Base-by-base conservation (phyloP, 2,797 vertebrate genomes). In the Trematomus bernacchii region DNA sequence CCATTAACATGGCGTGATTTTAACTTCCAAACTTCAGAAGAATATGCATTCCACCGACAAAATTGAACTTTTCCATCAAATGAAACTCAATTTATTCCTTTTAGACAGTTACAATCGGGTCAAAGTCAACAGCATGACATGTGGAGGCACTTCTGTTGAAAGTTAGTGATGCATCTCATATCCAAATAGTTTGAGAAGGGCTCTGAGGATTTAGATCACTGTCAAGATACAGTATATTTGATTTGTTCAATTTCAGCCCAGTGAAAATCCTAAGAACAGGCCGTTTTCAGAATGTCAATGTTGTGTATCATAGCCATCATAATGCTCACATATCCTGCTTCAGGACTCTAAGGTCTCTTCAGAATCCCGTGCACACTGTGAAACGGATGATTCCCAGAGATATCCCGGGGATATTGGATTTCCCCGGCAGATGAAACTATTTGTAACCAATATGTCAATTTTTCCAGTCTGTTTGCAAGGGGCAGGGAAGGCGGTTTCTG, bases 331-430 rank as follows among this genome's bases (percentile, higher is more conserved):
- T 88, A 91, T 88, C 87, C 91, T 77, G 87, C 89, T 91, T 77
- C 83, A 79, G 80, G 87, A 92, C 88, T 91, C 90, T 53, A 37
- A 88, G 85, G 91, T 91, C 91, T 91, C 85, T 73, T 91, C 88
- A 87, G 71, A 91, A 89, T 88, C 86, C 85, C 48, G 15, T 74
- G 79, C 87, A 88, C 91, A 87, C 10, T 61, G 80, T 57, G 77
- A 91, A 87, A 93, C 46, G 62, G 85, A 92, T 93, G 87, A 92
- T 91, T 93, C 87, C 82, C 82, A 70, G 87, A 93, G 89, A 94
- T 92, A 94, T 91, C 89, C 61, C 2, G 60, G 82, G 89, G 88
- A 93, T 92, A 93, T 94, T 94, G 91, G 90, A 93, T 94, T 92
- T 91, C 89, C 83, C 76, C 72, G 7, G 73, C 82, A 88, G 90